Base-by-base conservation (phyloP, 2,888 invertebrate species). In the Limnephilus auricula region DNA sequence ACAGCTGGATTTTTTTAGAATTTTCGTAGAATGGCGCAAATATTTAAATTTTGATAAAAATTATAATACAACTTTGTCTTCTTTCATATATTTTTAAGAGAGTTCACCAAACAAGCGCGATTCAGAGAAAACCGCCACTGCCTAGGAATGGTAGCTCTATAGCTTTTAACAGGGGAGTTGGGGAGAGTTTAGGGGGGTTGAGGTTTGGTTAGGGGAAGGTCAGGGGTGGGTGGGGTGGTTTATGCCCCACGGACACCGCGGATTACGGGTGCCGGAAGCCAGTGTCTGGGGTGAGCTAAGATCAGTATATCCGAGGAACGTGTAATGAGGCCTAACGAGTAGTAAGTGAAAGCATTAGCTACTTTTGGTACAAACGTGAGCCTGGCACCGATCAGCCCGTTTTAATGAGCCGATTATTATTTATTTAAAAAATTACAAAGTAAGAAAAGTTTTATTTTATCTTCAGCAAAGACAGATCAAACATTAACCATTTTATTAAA, bases 251-350 rank as follows among this genome's bases (percentile, higher is more conserved):
- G 65, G 65, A 65, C 65, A 65, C 65, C 65, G n/a, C 65, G 65
- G 65, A 65, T 65, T 65, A 65, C 25, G 65, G 65, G 25, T 25
- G 65, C 65, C 65, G 65, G 65, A 65, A 65, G 65, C 65, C 65
- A 9, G 25, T 25, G 65, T 18, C 65, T 65, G 65, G 65, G 65
- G 65, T 65, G 65, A 65, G 65, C 65, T 65, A 65, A 65, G 65
- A 65, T 65, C 65, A 9, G 65, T 65, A 25, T 65, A 65, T 65
- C 65, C 65, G 65, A 9, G 25, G 1, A 65, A 65, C 65, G n/a
- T n/a, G 65, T 65, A 65, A 65, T 65, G 65, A 65, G 65, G 65
- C 65, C 65, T 65, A 65, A 65, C 65, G 65, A 65, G n/a, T 65
- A n/a, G 65, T 65, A 65, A 65, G 65, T 65, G 65, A 65, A 65